Evolutionary conservation across 1,140 invertebrate species (phyloP), one percentile per base, ranked within the genome.

Genomic region (Diorhabda elongata): DNA sequence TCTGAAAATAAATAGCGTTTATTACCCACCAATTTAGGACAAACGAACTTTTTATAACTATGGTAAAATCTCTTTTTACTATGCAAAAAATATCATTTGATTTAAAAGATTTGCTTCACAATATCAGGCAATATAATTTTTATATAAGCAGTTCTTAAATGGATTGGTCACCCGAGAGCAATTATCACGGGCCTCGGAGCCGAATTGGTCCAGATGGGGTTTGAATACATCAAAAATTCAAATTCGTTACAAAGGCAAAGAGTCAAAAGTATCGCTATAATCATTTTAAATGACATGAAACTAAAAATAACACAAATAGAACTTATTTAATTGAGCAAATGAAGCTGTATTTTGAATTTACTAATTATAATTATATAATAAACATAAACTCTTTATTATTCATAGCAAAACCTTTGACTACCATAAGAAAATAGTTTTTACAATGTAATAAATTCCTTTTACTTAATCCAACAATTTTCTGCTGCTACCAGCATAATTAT

Each of bases 141-240:
- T 3, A 68, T 61, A 66, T 66, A 66, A 66, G 52, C 64, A 66
- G 42, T 43, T 42, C 59, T 41, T 61, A 68, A 64, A 60, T 70
- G 60, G 65, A 69, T 72, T 72, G 68, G 71, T 72, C 68, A 67
- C 64, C 68, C 71, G 71, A 68, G 68, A 61, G 58, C 67, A 66
- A 61, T 68, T 73, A 73, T 73, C 73, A 74, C 73, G 64, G 70
- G 73, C 70, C 70, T 69, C 70, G 66, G 68, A 64, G 70, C 70
- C 68, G 63, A 59, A 63, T 74, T 74, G 73, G 73, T 74, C 73
- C 73, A 70, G 70, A 63, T 43, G 44, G 61, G 44, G 44, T 9
- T 47, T 44, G 42, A 63, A 63, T 63, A 60, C n/a, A 42, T 60
- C n/a, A 2, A 52, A 52, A 52, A 52, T 52, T 6, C 47, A 52